phyloP scores from a whole-genome alignment of 2,797 vertebrate species.

The Micropoecilia bifurca region DNA sequence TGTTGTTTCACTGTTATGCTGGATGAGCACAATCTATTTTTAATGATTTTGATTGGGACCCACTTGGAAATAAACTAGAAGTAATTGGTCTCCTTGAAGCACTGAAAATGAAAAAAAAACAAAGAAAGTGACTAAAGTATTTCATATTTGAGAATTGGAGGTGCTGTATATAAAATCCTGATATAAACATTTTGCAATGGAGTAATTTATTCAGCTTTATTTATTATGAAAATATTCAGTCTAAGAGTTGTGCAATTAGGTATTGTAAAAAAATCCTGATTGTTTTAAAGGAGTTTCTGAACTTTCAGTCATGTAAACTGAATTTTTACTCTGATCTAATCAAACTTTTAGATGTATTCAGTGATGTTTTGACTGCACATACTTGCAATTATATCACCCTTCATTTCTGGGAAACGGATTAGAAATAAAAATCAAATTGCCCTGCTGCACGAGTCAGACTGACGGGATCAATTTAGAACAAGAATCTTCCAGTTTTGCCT shows the following conservation, averaged over 20 bases:
- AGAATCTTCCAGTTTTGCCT: constrained; percentile 16
- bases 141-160: not conserved
- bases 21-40: not conserved
- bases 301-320: not conserved
- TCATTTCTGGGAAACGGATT: not conserved
- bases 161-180: constrained; percentile 14
- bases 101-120: constrained; percentile 9
- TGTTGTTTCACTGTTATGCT: not conserved
- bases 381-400: not conserved
- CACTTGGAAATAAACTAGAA: not conserved
- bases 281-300: not conserved
- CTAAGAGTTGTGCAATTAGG: not conserved
- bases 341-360: not conserved
- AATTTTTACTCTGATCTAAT: not conserved
- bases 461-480: constrained; percentile 18
- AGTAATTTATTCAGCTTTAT: not conserved
- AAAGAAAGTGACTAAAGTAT: constrained; percentile 8
- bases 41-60: not conserved
- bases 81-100: constrained; percentile 7
- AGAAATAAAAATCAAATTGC: constrained; percentile 14
- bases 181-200: constrained; percentile 3
- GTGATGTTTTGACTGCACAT: not conserved
- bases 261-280: not conserved
- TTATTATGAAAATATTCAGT: not conserved
- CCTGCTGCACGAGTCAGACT: constrained; percentile 11